Conservation (phyloP, 2,113 vertebrate species). For the Pseudorhombus dupliciocellatus region DNA sequence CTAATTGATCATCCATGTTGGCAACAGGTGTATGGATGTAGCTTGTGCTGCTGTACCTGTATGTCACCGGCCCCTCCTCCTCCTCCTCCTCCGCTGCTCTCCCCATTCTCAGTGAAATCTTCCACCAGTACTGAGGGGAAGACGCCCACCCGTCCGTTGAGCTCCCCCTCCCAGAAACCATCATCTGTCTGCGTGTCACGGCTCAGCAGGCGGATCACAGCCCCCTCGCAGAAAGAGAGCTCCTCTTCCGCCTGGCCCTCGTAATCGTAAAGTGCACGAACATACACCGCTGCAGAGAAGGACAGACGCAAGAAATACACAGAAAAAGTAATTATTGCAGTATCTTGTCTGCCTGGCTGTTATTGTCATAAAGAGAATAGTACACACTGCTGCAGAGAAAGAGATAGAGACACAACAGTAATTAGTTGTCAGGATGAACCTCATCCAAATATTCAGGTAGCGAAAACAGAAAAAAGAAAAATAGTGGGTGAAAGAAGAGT, state of each 20-base stretch:
- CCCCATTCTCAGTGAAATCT: slow-evolving; percentile 92
- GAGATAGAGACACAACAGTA: slow-evolving; percentile 10
- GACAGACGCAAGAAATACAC: slow-evolving; percentile 23
- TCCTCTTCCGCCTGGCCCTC: slow-evolving; percentile 97
- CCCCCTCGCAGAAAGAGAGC: slow-evolving; percentile 93
- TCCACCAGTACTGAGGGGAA: slow-evolving; percentile 97
- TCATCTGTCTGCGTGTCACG: slow-evolving; percentile 97
- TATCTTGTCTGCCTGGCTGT: slow-evolving; percentile 18
- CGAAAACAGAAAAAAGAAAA: slow-evolving; percentile 10
- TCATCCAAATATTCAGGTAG: background rate
- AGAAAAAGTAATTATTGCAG: slow-evolving; percentile 30
- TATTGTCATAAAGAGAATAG: slow-evolving; percentile 33
- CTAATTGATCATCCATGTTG: no score
- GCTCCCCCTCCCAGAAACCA: slow-evolving; percentile 98
- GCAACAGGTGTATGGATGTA: no score
- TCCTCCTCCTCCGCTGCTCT: slow-evolving; percentile 71
- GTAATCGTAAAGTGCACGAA: slow-evolving; percentile 98
- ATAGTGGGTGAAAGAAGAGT: background rate
- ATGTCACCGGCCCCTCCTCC: slow-evolving; percentile 51
- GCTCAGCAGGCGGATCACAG: slow-evolving; percentile 94
- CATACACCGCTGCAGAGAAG: slow-evolving; percentile 86
- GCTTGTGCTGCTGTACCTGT: slow-evolving; percentile 45
- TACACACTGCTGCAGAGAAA: background rate
- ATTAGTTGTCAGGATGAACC: slow-evolving; percentile 12
- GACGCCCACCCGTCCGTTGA: slow-evolving; percentile 90